Evolutionary conservation across 2,888 invertebrate genomes (phyloP), one percentile per base, ranked within the genome.

Genomic region (Trisateles emortualis): DNA sequence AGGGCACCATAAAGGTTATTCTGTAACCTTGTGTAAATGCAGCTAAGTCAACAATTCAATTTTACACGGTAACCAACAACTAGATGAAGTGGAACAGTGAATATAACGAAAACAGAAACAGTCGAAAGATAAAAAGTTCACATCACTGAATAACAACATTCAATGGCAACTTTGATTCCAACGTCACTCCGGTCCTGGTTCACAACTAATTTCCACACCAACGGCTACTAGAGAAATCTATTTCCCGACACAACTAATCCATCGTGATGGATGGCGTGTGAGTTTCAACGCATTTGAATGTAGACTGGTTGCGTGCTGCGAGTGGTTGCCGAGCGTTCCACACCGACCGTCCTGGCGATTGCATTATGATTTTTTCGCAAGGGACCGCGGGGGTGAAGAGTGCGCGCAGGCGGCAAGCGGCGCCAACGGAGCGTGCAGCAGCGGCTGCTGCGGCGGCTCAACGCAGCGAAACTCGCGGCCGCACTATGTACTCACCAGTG

Each of bases 311-410:
- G 86, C 88, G 90, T 91, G 90, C 84, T 86, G 84, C 79, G 80
- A 79, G 79, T 83, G 86, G 84, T 86, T 81, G 86, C 79, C 79
- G 82, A 86, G 86, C 90, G 91, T 90, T 90, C 91, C 90, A 91
- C 91, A 83, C 88, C 89, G 86, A 77, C 91, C 89, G 90, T 89
- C 90, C 91, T 86, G 90, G 86, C 90, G 88, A 90, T 92, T 92
- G 92, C 92, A 91, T 91, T 91, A 91, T 90, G 87, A 87, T 90
- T 91, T 88, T 88, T 92, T 91, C 91, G 91, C 92, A 91, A 92
- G 90, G 90, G 91, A 87, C 86, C 84, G 85, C 85, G 87, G 90
- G 84, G 87, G 86, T 78, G 87, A 83, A 78, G 80, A 75, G 59
- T 78, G 73, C 57, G 80, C 58, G 82, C 81, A 79, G 79, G 83